Percentiles rank a stretch among this genome's conserved stretches.
These are phyloP conservation scores for Chaetogeoica ovagalla DNA, from an alignment of 2,888 invertebrate species.

Conservation along the genomic window DNA sequence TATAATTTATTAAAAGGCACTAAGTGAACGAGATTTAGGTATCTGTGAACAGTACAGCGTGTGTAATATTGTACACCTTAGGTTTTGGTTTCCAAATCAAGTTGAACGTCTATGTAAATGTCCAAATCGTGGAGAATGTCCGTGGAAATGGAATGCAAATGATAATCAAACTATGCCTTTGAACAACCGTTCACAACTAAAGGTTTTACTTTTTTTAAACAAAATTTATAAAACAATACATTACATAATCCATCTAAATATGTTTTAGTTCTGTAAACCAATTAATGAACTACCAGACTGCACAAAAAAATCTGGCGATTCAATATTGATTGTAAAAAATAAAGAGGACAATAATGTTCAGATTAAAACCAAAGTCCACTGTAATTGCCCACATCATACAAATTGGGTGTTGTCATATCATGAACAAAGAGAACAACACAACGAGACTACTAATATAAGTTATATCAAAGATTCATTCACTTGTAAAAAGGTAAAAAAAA, in stretches of 20 bases:
- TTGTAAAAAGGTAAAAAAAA: slow-evolving; percentile 40
- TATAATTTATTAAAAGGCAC: slow-evolving; percentile 60
- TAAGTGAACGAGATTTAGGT: slow-evolving; percentile 67
- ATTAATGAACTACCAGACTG: slow-evolving; percentile 58
- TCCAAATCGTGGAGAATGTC: slow-evolving; percentile 61
- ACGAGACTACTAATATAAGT: slow-evolving; percentile 56
- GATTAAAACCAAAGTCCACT: slow-evolving; percentile 59
- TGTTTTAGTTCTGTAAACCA: slow-evolving; percentile 63
- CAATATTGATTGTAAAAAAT: slow-evolving; percentile 37
- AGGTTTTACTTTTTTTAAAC: slow-evolving; percentile 60
- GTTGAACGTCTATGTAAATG: slow-evolving; percentile 69
- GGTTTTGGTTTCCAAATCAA: slow-evolving; percentile 66
- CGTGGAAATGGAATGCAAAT: slow-evolving; percentile 61
- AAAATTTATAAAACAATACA: neutral
- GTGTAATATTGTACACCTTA: slow-evolving; percentile 64
- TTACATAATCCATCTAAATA: slow-evolving; percentile 7
- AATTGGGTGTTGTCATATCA: slow-evolving; percentile 61
- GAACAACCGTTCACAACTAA: slow-evolving; percentile 67
- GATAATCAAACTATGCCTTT: slow-evolving; percentile 61
- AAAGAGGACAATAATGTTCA: slow-evolving; percentile 58
- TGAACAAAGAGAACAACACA: slow-evolving; percentile 58
- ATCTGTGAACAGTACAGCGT: slow-evolving; percentile 63
- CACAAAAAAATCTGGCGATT: slow-evolving; percentile 19
- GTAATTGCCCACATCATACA: slow-evolving; percentile 58
- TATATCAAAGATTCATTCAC: slow-evolving; percentile 34